Evolutionary conservation across 2,797 vertebrate species (phyloP).

Genomic region (Myotis myotis): DNA sequence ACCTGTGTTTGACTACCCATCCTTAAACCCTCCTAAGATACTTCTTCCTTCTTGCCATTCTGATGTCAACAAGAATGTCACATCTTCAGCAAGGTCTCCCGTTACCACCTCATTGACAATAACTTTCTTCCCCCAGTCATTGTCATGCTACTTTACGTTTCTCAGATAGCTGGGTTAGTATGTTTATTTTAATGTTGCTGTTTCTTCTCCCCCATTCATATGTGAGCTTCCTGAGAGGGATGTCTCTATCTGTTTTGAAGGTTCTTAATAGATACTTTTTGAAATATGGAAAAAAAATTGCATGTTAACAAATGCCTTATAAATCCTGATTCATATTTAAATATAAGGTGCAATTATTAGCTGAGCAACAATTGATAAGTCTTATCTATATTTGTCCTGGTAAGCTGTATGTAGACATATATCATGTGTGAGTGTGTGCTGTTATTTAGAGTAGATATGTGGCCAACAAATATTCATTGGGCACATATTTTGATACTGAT

Average conservation of each 20-base stretch:
- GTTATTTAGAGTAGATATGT: slow-evolving; percentile 17
- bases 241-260: background rate
- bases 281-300: background rate
- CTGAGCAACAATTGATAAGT: background rate
- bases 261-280: background rate
- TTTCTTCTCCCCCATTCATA: background rate
- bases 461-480: slow-evolving; percentile 67
- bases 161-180: background rate
- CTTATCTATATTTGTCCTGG: background rate
- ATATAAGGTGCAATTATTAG: background rate
- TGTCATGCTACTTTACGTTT: background rate
- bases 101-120: background rate
- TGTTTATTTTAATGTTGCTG: background rate
- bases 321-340: background rate
- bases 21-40: background rate
- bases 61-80: background rate
- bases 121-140: background rate
- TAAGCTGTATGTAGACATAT: background rate
- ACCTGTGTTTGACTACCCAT: background rate
- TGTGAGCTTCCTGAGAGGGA: background rate
- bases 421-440: background rate
- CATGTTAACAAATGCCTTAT: background rate
- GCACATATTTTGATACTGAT: slow-evolving; percentile 72
- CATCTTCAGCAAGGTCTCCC: background rate
- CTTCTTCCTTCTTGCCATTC: background rate